Percentiles rank a stretch among this genome's conserved stretches.
phyloP scores from a whole-genome alignment of 1,140 invertebrate genomes.

The Ceratoteleas bidentatus region DNA sequence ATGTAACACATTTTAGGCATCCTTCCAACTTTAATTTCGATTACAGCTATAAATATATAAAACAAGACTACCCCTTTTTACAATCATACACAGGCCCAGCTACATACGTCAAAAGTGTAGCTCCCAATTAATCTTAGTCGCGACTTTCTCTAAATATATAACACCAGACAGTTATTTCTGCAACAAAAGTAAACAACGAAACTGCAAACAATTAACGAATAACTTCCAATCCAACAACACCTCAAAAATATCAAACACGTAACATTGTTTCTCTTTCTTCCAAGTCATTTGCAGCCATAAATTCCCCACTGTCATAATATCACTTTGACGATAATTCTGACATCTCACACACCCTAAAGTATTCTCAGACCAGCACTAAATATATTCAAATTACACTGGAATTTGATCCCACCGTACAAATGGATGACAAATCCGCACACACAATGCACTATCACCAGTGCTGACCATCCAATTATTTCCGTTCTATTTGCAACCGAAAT shows the following conservation, averaged over 20 bases:
- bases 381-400: conserved; percentile 11
- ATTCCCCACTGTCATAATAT: too few relatives aligned
- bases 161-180: too few relatives aligned
- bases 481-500: conserved; percentile 53
- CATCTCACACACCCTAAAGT: too few relatives aligned
- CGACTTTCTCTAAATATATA: too few relatives aligned
- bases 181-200: too few relatives aligned
- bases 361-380: not conserved
- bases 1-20: conserved; percentile 17
- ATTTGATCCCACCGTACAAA: conserved; percentile 28
- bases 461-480: conserved; percentile 49
- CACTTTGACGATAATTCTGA: too few relatives aligned
- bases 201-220: too few relatives aligned
- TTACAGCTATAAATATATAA: conserved; percentile 19
- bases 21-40: conserved; percentile 33
- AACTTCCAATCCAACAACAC: too few relatives aligned
- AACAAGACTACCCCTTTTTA: conserved; percentile 7
- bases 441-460: conserved; percentile 28
- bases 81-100: not conserved
- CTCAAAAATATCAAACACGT: too few relatives aligned
- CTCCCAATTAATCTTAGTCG: not conserved
- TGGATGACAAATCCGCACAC: conserved; percentile 21
- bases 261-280: too few relatives aligned
- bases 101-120: not conserved
- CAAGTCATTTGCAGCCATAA: too few relatives aligned